phyloP scores from a whole-genome alignment of 2,888 invertebrate genomes.

The Caenorhabditis drosophilae region DNA sequence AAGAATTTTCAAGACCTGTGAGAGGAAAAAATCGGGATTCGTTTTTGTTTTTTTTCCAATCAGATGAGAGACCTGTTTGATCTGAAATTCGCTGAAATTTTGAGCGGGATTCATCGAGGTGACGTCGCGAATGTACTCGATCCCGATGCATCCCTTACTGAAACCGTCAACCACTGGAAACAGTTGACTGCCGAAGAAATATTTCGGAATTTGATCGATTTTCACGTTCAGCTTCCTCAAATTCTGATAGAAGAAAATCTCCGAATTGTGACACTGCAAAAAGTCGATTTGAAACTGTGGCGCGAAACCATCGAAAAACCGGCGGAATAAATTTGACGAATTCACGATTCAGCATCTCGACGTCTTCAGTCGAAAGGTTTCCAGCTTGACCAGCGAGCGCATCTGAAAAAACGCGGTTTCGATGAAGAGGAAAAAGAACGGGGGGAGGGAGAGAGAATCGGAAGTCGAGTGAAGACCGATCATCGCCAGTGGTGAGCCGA shows the following conservation, averaged over 20 bases:
- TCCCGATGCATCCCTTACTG: slow-evolving; percentile 40
- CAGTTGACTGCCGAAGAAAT: slow-evolving; percentile 22
- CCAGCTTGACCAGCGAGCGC: slow-evolving; percentile 19
- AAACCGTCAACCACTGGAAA: slow-evolving; percentile 15
- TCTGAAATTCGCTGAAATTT: slow-evolving; percentile 25
- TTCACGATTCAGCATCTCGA: slow-evolving; percentile 9
- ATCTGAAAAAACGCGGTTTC: slow-evolving; percentile 11
- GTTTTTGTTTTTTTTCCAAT: too few relatives aligned
- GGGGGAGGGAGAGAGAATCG: not conserved
- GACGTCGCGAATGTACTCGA: slow-evolving; percentile 32
- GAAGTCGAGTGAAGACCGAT: too few relatives aligned
- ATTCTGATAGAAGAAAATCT: slow-evolving; percentile 32
- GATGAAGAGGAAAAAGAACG: not conserved
- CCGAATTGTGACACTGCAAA: slow-evolving; percentile 41
- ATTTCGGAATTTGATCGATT: slow-evolving; percentile 13
- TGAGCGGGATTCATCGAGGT: slow-evolving; percentile 20
- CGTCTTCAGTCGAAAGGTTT: slow-evolving; percentile 17
- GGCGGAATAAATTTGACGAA: slow-evolving; percentile 27
- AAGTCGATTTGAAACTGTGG: too few relatives aligned
- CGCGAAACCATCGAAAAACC: too few relatives aligned
- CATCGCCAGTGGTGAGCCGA: slow-evolving; percentile 34
- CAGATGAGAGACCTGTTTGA: slow-evolving; percentile 17
- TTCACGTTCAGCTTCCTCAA: not conserved
- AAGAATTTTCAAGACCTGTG: slow-evolving; percentile 14
- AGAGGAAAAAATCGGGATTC: too few relatives aligned